Conservation (phyloP, 2,888 invertebrate species). For the Orgyia antiqua region DNA sequence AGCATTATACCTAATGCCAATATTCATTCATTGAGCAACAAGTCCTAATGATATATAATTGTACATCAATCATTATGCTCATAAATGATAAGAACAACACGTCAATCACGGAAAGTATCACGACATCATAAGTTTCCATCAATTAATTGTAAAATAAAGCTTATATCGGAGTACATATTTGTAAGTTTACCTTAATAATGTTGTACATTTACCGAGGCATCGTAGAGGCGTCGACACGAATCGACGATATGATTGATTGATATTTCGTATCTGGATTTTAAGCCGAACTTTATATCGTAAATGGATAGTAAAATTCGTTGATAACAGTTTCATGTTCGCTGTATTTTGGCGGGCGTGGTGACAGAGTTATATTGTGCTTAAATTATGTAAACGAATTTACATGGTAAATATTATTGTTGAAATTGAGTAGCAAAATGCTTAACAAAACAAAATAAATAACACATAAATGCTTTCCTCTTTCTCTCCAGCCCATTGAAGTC, state of each 20-base stretch:
- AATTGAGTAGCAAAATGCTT: no score
- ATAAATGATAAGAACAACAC: slow-evolving; percentile 17
- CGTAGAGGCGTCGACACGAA: slow-evolving; percentile 6
- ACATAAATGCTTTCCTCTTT: no score
- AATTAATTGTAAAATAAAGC: slow-evolving; percentile 16
- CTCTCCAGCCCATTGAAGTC: no score
- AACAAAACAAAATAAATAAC: no score
- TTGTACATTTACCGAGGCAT: slow-evolving; percentile 8
- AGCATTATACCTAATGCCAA: no score
- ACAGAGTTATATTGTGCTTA: background rate
- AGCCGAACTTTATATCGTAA: slow-evolving; percentile 7
- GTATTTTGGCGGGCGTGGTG: slow-evolving; percentile 6
- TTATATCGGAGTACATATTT: slow-evolving; percentile 6
- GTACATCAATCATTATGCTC: no score
- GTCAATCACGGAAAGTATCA: slow-evolving; percentile 20
- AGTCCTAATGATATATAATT: slow-evolving; percentile 25
- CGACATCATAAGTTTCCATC: slow-evolving; percentile 10
- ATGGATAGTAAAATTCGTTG: slow-evolving; percentile 6
- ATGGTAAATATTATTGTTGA: slow-evolving; percentile 2
- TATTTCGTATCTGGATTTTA: slow-evolving; percentile 6
- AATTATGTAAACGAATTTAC: background rate
- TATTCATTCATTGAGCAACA: slow-evolving; percentile 31
- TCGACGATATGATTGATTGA: slow-evolving; percentile 20
- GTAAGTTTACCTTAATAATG: slow-evolving; percentile 14
- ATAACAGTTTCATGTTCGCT: slow-evolving; percentile 1